Conservation (phyloP, 2,797 vertebrate species). For the Characodon lateralis region DNA sequence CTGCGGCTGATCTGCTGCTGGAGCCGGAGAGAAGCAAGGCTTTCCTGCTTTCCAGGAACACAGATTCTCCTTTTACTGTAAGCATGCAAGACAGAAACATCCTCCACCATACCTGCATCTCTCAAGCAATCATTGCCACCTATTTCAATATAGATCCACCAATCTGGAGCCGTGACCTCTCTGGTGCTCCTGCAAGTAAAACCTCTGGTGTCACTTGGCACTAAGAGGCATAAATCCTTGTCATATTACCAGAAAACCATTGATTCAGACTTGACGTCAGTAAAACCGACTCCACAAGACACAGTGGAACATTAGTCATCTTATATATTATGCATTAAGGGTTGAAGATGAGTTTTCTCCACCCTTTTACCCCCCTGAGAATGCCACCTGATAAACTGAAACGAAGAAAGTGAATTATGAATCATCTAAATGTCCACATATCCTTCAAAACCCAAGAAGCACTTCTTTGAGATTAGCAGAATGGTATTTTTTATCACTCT, state of each 20-base stretch:
- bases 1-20: conserved; percentile 85
- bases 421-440: conserved; percentile 13
- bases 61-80: conserved; percentile 80
- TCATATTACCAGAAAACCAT: conserved; percentile 87
- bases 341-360: conserved; percentile 51
- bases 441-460: conserved; percentile 19
- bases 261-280: conserved; percentile 85
- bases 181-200: conserved; percentile 75
- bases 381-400: conserved; percentile 55
- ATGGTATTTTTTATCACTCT: conserved; percentile 16
- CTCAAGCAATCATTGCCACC: conserved; percentile 53
- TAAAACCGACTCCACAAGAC: conserved; percentile 87
- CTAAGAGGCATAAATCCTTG: conserved; percentile 84
- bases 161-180: conserved; percentile 63
- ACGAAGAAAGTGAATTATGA: conserved; percentile 23
- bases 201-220: conserved; percentile 81
- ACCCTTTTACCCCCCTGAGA: conserved; percentile 52
- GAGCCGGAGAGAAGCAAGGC: conserved; percentile 82
- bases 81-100: conserved; percentile 55
- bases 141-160: conserved; percentile 78
- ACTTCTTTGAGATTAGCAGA: conserved; percentile 24
- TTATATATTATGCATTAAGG: conserved; percentile 94
- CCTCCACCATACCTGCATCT: background rate
- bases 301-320: conserved; percentile 83
- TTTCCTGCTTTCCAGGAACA: conserved; percentile 73